phyloP scores from a whole-genome alignment of 2,888 invertebrate species.

The Lasioglossum malachurum region DNA sequence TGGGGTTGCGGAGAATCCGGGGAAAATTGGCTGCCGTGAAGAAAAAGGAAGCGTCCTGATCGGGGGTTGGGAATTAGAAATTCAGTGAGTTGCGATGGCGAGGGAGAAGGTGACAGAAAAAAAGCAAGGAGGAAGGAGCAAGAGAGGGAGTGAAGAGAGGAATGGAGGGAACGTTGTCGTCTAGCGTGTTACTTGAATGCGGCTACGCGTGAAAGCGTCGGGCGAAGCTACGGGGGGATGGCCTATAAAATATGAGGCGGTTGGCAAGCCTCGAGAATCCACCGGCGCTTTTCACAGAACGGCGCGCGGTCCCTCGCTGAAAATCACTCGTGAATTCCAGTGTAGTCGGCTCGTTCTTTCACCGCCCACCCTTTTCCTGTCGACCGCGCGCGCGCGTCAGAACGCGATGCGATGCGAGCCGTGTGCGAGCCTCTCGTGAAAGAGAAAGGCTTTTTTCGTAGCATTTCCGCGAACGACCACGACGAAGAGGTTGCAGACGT shows the following conservation, averaged over 20 bases:
- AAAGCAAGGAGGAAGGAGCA: background rate
- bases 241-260: conserved; percentile 60
- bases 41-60: conserved; percentile 10
- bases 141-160: background rate
- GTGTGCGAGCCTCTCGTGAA: conserved; percentile 44
- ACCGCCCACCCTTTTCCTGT: conserved; percentile 9
- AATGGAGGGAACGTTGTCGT: conserved; percentile 14
- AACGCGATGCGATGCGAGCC: background rate
- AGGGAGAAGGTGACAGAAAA: background rate
- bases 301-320: conserved; percentile 39
- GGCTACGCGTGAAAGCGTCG: conserved; percentile 49
- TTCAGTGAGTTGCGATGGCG: conserved; percentile 25
- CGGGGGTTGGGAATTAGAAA: conserved; percentile 42
- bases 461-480: conserved; percentile 62
- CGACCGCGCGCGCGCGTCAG: background rate
- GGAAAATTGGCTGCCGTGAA: conserved; percentile 9
- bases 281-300: conserved; percentile 50
- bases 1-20: background rate
- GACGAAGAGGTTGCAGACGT: conserved; percentile 8
- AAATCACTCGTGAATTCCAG: conserved; percentile 67
- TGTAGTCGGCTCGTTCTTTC: conserved; percentile 51
- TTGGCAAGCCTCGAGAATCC: conserved; percentile 54
- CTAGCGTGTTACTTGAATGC: conserved; percentile 41
- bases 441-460: conserved; percentile 67
- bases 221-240: conserved; percentile 35